phyloP scores from a whole-genome alignment of 2,888 invertebrate species.

The Nymphalis polychloros region DNA sequence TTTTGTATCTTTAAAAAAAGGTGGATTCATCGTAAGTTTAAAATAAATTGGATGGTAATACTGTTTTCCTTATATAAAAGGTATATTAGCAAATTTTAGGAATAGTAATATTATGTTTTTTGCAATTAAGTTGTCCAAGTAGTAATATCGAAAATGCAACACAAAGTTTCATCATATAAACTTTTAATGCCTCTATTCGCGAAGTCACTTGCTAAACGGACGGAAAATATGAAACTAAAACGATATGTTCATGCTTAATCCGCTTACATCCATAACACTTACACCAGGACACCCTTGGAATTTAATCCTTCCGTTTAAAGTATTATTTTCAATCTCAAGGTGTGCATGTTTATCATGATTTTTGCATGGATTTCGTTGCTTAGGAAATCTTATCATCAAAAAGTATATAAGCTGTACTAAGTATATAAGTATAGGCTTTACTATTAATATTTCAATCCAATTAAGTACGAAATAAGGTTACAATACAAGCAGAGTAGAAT shows the following conservation, averaged over 20 bases:
- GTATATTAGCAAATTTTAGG: background rate
- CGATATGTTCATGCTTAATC: constrained; percentile 30
- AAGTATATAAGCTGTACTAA: background rate
- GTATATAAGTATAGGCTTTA: no score
- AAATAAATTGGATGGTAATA: no score
- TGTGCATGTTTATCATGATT: background rate
- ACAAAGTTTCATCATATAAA: constrained; percentile 29
- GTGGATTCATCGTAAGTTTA: background rate
- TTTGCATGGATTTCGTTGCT: background rate
- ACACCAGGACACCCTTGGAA: constrained; percentile 27
- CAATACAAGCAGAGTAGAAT: no score
- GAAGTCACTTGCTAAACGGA: constrained; percentile 20
- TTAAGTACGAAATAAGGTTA: no score
- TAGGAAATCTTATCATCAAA: background rate
- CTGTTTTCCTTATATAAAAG: no score
- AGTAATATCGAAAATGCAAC: constrained; percentile 21
- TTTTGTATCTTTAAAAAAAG: background rate
- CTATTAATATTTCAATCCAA: no score
- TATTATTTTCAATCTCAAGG: constrained; percentile 22
- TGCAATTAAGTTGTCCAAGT: background rate
- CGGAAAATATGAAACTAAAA: constrained; percentile 30
- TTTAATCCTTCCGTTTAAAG: constrained; percentile 33
- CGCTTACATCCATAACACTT: constrained; percentile 33
- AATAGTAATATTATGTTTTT: background rate
- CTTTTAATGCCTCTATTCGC: constrained; percentile 30